Evolutionary conservation across 2,888 invertebrate genomes (phyloP), one percentile per base, ranked within the genome.

Genomic region (Trichogramma evanescens): DNA sequence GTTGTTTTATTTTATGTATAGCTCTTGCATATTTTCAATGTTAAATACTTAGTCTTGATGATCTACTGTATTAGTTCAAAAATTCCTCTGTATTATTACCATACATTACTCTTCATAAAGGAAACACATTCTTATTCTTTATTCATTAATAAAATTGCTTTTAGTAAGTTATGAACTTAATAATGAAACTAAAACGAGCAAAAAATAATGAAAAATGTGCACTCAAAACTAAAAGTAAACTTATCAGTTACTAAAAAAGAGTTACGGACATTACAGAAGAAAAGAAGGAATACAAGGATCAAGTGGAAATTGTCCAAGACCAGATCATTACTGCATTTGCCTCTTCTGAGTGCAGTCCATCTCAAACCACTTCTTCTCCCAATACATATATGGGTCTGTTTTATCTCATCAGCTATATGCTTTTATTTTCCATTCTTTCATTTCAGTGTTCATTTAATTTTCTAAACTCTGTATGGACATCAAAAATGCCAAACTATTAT

Each of bases 321-420:
- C 74, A 74, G 72, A 75, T 71, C 70, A 66, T 68, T 71, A 72
- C 72, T 69, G 71, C 72, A 67, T 74, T 72, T 70, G 71, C 73
- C 68, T 72, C 74, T 69, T 72, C 75, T 69, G 74, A 76, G 72
- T 70, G 72, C 77, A 76, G 71, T 74, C 75, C 74, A 69, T 71
- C 74, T 72, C 76, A 75, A 74, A 76, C 72, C 73, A 74, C 71
- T 65, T 71, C 74, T 70, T 74, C 76, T 72, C 71, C 75, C 71
- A 76, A 76, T 74, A 72, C 74, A 73, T 71, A 72, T 66, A 76
- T 70, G 75, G 77, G 77, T 77, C 77, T 77, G 77, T 77, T 77
- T 72, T 75, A 71, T 74, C 72, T 75, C 71, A 72, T 69, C 72
- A 74, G 70, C 69, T 72, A 68, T 72, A 72, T 68, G 71, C 71